Evolutionary conservation across 2,113 vertebrate genomes (phyloP).

Genomic region (Recurvirostra avosetta): DNA sequence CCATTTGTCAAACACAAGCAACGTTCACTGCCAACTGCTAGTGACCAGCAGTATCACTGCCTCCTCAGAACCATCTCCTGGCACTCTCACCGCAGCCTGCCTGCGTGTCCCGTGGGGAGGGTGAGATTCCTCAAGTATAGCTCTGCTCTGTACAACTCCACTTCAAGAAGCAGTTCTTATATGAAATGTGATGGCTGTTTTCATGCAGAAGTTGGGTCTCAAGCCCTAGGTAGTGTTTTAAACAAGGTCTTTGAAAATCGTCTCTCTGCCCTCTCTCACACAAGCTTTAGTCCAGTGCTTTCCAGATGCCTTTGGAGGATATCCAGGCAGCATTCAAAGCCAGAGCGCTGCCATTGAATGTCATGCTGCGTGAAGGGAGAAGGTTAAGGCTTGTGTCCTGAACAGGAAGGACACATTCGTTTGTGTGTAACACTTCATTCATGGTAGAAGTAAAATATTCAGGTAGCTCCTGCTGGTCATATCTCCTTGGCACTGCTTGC

Average conservation of each 20-base stretch:
- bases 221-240: not conserved
- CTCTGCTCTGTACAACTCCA: not conserved
- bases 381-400: not conserved
- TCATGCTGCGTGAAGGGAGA: not conserved
- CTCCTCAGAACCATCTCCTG: not conserved
- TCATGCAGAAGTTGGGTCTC: not conserved
- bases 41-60: not conserved
- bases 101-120: fast-evolving
- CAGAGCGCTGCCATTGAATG: too few species aligned
- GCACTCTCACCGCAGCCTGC: not conserved
- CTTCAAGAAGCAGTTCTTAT: not conserved
- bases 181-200: not conserved
- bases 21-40: not conserved
- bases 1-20: not conserved
- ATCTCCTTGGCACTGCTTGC: not conserved
- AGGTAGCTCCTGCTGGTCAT: not conserved
- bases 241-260: not conserved
- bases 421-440: not conserved
- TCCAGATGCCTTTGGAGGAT: not conserved
- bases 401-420: not conserved
- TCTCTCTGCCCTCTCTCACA: not conserved
- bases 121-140: not conserved
- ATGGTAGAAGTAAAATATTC: not conserved
- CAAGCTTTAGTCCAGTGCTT: not conserved
- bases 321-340: not conserved